Evolutionary conservation across 2,113 vertebrate species (phyloP).

Genomic region (Leucosticte australis): DNA sequence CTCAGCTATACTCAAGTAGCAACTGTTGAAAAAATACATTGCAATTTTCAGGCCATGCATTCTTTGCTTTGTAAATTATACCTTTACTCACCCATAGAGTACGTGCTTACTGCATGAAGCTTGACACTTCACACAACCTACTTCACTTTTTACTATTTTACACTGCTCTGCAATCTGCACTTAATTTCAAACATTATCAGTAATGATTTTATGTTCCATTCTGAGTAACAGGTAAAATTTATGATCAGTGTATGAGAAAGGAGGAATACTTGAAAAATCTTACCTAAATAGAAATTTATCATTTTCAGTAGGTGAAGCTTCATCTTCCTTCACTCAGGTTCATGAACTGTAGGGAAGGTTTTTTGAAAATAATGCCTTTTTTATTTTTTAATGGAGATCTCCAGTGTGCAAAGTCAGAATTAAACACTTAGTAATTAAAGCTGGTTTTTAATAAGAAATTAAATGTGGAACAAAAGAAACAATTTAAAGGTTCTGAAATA

Average conservation of each 20-base stretch:
- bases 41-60: neutral
- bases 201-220: neutral
- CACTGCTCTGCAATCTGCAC: neutral
- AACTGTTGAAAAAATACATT: neutral
- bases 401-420: neutral
- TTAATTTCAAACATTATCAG: neutral
- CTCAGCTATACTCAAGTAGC: neutral
- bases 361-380: neutral
- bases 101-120: neutral
- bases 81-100: neutral
- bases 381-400: neutral
- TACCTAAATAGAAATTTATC: neutral
- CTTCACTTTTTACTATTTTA: neutral
- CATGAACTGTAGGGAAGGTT: neutral
- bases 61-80: neutral
- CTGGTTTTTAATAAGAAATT: neutral
- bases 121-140: neutral
- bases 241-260: neutral
- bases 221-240: neutral
- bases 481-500: neutral
- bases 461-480: neutral
- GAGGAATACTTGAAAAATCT: neutral
- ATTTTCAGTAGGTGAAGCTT: neutral
- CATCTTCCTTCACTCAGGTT: neutral
- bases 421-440: neutral